Evolutionary conservation across 1,140 invertebrate genomes (phyloP).

Genomic region (Listronotus bonariensis): DNA sequence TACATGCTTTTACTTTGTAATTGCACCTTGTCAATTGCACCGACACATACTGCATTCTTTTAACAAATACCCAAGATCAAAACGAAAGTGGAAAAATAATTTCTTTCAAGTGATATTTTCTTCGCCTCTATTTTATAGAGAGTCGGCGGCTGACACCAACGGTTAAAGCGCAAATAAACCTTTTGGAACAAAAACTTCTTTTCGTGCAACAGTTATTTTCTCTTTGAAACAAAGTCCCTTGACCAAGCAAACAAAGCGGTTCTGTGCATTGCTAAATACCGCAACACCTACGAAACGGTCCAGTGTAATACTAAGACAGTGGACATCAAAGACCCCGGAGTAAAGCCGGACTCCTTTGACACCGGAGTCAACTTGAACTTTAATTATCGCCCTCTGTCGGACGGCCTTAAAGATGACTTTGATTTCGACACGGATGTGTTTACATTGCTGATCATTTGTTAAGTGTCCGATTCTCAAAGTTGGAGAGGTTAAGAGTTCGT

Average conservation of each 20-base stretch:
- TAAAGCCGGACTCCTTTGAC: conserved; percentile 53
- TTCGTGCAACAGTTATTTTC: conserved; percentile 35
- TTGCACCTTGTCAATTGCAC: no score
- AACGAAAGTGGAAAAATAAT: conserved; percentile 31
- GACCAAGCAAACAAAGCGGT: conserved; percentile 38
- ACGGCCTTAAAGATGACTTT: conserved; percentile 52
- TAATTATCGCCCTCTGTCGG: conserved; percentile 54
- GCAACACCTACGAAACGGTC: conserved; percentile 51
- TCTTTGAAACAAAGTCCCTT: conserved; percentile 37
- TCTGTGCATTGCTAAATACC: conserved; percentile 54
- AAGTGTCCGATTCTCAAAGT: conserved; percentile 38
- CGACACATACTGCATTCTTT: no score
- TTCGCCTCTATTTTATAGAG: conserved; percentile 27
- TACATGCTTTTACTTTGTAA: no score
- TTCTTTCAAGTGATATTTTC: conserved; percentile 48
- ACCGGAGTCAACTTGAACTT: conserved; percentile 52
- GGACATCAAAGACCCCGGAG: conserved; percentile 54
- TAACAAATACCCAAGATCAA: no score
- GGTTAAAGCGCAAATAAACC: conserved; percentile 15
- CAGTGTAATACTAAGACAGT: conserved; percentile 54
- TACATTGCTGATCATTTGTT: conserved; percentile 42
- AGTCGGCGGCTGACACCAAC: conserved; percentile 1
- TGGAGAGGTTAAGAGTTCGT: conserved; percentile 3
- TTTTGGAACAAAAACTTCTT: conserved; percentile 11
- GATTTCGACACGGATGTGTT: conserved; percentile 38